Conservation (phyloP, 2,113 vertebrate genomes). For the Shinisaurus crocodilurus region DNA sequence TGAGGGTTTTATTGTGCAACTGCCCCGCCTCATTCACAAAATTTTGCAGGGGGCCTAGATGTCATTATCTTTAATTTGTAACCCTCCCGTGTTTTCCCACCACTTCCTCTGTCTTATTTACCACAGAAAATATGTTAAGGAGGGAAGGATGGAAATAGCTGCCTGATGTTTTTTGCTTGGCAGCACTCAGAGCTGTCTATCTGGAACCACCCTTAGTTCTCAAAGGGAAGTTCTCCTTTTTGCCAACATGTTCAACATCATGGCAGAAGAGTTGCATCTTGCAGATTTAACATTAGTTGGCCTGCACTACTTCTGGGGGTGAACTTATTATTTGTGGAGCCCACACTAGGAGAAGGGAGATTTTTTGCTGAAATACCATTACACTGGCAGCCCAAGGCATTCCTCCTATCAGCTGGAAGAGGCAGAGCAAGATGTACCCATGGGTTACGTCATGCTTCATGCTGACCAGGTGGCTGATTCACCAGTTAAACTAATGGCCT, state of each 20-base stretch:
- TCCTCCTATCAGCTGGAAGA: neutral
- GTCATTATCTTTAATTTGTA: too few species aligned
- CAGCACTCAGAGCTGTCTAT: too few species aligned
- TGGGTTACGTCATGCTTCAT: neutral
- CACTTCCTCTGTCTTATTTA: too few species aligned
- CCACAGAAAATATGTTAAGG: too few species aligned
- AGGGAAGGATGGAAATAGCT: too few species aligned
- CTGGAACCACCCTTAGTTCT: too few species aligned
- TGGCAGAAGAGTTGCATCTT: neutral
- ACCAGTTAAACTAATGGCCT: neutral
- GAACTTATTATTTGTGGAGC: neutral
- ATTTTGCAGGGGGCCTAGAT: too few species aligned
- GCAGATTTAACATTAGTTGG: neutral
- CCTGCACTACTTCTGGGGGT: neutral
- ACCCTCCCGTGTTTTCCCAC: too few species aligned
- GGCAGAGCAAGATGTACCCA: neutral
- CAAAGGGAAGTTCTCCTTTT: neutral
- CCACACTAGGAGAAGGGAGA: neutral
- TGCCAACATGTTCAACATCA: neutral
- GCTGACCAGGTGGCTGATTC: neutral
- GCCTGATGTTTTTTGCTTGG: too few species aligned
- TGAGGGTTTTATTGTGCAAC: too few species aligned
- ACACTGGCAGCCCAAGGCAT: neutral
- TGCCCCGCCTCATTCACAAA: too few species aligned
- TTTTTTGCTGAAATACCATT: neutral